Percentiles rank a stretch among this genome's conserved stretches.
Evolutionary conservation across 1,140 invertebrate species (phyloP).

Genomic region (Drosophila ambigua): DNA sequence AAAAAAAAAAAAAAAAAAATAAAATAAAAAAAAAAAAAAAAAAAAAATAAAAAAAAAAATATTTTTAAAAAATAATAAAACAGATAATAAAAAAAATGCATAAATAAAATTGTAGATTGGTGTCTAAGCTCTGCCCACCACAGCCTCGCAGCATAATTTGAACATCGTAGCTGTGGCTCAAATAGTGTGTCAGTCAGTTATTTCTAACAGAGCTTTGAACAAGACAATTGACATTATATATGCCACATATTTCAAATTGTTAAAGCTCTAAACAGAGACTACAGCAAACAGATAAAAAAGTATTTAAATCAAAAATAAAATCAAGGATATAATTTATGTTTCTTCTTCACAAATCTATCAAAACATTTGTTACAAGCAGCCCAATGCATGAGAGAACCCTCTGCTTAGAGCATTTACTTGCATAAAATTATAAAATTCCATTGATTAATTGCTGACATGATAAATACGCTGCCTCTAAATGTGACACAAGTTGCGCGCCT

Average conservation of each 20-base stretch:
- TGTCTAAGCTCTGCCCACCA: conserved; percentile 34
- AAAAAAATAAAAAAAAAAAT: no score
- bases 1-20: not conserved
- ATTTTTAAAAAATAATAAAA: not conserved
- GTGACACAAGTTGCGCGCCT: conserved; percentile 65
- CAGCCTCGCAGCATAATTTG: conserved; percentile 43
- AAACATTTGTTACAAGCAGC: conserved; percentile 12
- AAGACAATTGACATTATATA: conserved; percentile 42
- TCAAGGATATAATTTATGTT: no score
- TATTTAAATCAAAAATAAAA: no score
- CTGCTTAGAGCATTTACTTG: conserved; percentile 13
- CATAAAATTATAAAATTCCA: conserved; percentile 53
- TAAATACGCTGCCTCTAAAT: conserved; percentile 74
- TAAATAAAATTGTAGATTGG: not conserved
- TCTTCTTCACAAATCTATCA: conserved; percentile 25
- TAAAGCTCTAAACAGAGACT: no score
- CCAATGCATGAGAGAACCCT: conserved; percentile 17
- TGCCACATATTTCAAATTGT: conserved; percentile 7
- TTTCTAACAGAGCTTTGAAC: conserved; percentile 1
- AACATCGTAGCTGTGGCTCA: conserved; percentile 54
- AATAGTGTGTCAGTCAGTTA: conserved; percentile 36
- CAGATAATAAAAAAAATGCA: conserved; percentile 9
- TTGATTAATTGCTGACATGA: conserved; percentile 79
- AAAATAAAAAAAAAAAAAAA: not conserved
- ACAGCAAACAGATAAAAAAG: no score